Percentiles rank a stretch among this genome's conserved stretches.
These are phyloP conservation scores for Knipowitschia caucasica DNA, from an alignment of 2,797 vertebrate genomes.

Conservation along the genomic window DNA sequence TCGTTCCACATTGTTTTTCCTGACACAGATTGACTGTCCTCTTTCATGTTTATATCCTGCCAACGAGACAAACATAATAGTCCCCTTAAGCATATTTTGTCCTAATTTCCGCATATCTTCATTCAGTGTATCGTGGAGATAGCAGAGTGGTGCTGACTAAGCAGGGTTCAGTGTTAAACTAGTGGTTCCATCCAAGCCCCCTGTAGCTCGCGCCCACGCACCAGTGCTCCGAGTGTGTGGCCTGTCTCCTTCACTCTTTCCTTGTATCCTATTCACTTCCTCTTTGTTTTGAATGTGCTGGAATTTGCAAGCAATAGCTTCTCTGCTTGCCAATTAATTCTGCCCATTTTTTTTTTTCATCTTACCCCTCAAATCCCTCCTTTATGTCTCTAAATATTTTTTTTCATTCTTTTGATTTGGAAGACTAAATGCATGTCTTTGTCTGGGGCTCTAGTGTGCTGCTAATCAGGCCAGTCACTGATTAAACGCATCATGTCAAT, in stretches of 20 bases:
- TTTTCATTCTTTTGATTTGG: conserved; percentile 30
- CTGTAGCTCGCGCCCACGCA: conserved; percentile 35
- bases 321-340: conserved; percentile 25
- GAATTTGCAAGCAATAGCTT: conserved; percentile 30
- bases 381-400: conserved; percentile 23
- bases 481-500: conserved; percentile 65
- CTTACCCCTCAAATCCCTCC: conserved; percentile 38
- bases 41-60: not conserved
- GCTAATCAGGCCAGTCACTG: conserved; percentile 68
- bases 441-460: conserved; percentile 52
- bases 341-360: conserved; percentile 48
- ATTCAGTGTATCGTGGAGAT: conserved; percentile 22
- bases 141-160: conserved; percentile 49
- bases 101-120: conserved; percentile 18
- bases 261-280: conserved; percentile 4
- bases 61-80: conserved; percentile 12
- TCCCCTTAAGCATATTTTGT: conserved; percentile 9
- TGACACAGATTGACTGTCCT: not conserved
- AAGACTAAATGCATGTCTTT: conserved; percentile 65
- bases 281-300: conserved; percentile 41
- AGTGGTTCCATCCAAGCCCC: conserved; percentile 33
- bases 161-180: conserved; percentile 36
- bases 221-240: conserved; percentile 35
- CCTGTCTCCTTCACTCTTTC: conserved; percentile 27
- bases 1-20: not conserved